Evolutionary conservation across 2,797 vertebrate genomes (phyloP).

Genomic region (Notolepis coatsorum): DNA sequence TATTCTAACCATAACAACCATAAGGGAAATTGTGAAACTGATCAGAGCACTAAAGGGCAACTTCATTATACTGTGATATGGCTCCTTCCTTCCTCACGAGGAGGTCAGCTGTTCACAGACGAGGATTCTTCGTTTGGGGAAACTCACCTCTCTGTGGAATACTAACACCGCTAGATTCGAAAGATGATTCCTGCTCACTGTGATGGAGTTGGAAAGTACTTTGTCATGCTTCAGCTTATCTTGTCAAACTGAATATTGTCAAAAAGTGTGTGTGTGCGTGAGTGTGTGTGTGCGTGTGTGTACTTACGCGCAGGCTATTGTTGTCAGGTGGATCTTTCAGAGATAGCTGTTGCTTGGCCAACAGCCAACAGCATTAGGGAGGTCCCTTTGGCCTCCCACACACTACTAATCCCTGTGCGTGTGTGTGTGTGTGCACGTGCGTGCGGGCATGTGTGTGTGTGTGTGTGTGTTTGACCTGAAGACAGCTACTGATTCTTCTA

Average conservation of each 20-base stretch:
- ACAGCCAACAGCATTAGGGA: conserved; percentile 64
- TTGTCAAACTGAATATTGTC: neutral
- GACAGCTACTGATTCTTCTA: conserved; percentile 38
- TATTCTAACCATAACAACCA: conserved; percentile 8
- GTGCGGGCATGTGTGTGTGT: conserved; percentile 7
- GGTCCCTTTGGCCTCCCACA: conserved; percentile 71
- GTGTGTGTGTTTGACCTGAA: conserved; percentile 55
- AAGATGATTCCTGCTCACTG: conserved; percentile 4
- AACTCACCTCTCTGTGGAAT: conserved; percentile 13
- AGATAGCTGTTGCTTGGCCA: conserved; percentile 62
- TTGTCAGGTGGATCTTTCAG: conserved; percentile 58
- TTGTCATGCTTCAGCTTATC: neutral
- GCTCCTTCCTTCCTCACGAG: neutral
- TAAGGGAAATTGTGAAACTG: conserved; percentile 29
- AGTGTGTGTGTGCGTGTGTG: neutral
- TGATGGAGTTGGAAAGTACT: conserved; percentile 1
- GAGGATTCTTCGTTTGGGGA: neutral
- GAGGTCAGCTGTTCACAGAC: neutral
- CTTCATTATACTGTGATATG: neutral
- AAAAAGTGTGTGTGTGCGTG: conserved; percentile 14
- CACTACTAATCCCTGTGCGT: conserved; percentile 60
- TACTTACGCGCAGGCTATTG: conserved; percentile 14
- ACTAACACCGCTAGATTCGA: conserved; percentile 6
- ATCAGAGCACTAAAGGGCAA: conserved; percentile 21
- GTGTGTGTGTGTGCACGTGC: conserved; percentile 31